Base-by-base conservation (phyloP, 1,140 invertebrate species). In the Cardiocondyla obscurior region DNA sequence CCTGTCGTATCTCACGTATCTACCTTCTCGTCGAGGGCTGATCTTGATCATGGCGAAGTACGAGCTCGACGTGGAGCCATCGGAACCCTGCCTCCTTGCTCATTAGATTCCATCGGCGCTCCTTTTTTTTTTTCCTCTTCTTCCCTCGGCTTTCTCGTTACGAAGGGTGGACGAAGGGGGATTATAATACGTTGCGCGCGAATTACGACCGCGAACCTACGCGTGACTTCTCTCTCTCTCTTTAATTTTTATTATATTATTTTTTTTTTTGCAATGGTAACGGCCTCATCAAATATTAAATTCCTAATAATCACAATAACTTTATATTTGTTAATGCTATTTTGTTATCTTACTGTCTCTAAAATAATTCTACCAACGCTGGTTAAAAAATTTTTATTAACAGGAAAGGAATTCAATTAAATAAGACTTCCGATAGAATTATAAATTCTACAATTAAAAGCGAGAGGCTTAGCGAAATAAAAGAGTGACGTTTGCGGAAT, bases 21-120 rank as follows among this genome's bases (percentile, higher is more conserved):
- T 84, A 49, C 70, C 62, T 42, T 64, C 73, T 39, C 53, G 64
- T 72, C 81, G 67, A 19, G 33, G 67, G 62, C 62, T 69, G 67
- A 84, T 85, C 79, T 82, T 79, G 86, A 88, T 88, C 86, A 83
- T 49, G 83, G 83, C 64, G 72, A 84, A 57, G 60, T 73, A 86
- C 69, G 58, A 49, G 57, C 73, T 62, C 83, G 85, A 77, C 74
- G 77, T 60, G 25, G 36, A 82, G 64, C 81, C 85, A 69, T 85
- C 85, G 85, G 81, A 72, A 87, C 85, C 82, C 36, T 87, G 62
- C 77, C 83, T 55, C 51, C 67, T 74, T 25, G 74, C 74, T 86
- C 74, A 67, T 86, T 84, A 87, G 85, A 87, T 87, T 73, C 85
- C 84, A 83, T 79, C 81, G 70, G 30, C 53, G 58, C 70, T 58